phyloP scores from a whole-genome alignment of 2,888 invertebrate genomes.

The Lampropteryx suffumata region DNA sequence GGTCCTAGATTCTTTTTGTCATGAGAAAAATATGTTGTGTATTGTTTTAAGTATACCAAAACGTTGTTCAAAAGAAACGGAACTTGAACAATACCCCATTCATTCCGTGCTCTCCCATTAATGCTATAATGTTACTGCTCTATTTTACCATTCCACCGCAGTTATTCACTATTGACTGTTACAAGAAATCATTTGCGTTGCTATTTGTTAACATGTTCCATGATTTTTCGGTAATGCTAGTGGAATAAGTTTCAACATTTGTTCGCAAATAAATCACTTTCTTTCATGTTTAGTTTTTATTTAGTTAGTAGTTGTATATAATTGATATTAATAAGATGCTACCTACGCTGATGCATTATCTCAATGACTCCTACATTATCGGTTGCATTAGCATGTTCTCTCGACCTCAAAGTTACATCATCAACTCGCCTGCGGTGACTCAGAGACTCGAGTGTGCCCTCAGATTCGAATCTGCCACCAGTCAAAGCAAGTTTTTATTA shows the following conservation, averaged over 20 bases:
- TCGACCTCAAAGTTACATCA: conserved; percentile 36
- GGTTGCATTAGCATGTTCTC: conserved; percentile 25
- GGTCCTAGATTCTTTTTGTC: conserved; percentile 9
- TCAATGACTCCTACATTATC: conserved; percentile 29
- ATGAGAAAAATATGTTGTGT: conserved; percentile 20
- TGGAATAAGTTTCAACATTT: too few relatives aligned
- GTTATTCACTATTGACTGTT: too few relatives aligned
- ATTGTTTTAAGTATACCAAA: conserved; percentile 28
- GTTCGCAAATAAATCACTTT: too few relatives aligned
- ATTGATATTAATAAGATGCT: too few relatives aligned
- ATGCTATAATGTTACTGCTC: conserved; percentile 4
- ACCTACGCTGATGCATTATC: conserved; percentile 16
- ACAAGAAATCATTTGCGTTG: too few relatives aligned
- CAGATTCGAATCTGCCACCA: conserved; percentile 11
- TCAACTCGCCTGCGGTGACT: conserved; percentile 26
- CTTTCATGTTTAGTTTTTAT: too few relatives aligned
- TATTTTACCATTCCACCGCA: too few relatives aligned
- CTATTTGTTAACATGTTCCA: neutral
- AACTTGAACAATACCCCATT: conserved; percentile 29
- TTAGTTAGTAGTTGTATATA: too few relatives aligned
- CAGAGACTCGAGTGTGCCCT: conserved; percentile 13
- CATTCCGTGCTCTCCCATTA: conserved; percentile 15
- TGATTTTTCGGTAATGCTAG: neutral
- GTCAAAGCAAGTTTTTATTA: conserved; percentile 15
- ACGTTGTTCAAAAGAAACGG: conserved; percentile 19